Percentiles rank a stretch among this genome's conserved stretches.
phyloP scores from a whole-genome alignment of 2,113 vertebrate genomes.

The Mesembrinibis cayennensis region DNA sequence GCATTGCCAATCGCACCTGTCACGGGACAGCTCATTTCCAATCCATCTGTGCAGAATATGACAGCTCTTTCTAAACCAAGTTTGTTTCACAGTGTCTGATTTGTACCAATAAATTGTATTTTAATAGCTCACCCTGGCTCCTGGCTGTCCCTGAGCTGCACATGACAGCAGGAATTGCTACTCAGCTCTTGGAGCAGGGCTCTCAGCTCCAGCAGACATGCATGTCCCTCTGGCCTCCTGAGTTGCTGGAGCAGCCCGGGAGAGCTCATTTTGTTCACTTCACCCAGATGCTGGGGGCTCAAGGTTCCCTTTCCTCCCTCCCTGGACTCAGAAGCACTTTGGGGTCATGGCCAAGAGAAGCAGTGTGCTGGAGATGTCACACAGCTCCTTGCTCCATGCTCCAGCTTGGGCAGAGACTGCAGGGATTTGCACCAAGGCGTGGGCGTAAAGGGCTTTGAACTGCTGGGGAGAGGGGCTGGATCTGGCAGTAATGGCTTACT shows the following conservation, averaged over 20 bases:
- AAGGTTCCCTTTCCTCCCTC: neutral
- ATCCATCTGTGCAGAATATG: slow-evolving; percentile 49
- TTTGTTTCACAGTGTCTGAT: slow-evolving; percentile 42
- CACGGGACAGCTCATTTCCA: slow-evolving; percentile 20
- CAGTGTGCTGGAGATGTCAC: neutral
- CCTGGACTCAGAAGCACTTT: neutral
- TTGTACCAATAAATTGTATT: slow-evolving; percentile 71
- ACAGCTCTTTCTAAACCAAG: slow-evolving; percentile 26
- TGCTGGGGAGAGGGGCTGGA: neutral
- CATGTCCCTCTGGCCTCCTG: neutral
- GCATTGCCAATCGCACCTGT: neutral
- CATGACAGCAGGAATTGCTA: neutral
- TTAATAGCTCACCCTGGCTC: slow-evolving; percentile 50
- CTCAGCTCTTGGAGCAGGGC: neutral
- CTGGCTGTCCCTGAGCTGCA: neutral
- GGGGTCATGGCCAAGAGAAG: neutral
- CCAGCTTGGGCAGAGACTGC: neutral
- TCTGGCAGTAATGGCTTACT: neutral
- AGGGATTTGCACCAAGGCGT: neutral
- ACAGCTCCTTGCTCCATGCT: neutral
- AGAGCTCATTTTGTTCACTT: neutral
- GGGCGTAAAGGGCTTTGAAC: neutral
- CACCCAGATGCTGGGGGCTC: neutral
- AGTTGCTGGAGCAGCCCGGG: neutral
- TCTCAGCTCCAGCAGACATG: neutral